Conservation (phyloP, 2,113 vertebrate genomes). For the Zingel zingel region DNA sequence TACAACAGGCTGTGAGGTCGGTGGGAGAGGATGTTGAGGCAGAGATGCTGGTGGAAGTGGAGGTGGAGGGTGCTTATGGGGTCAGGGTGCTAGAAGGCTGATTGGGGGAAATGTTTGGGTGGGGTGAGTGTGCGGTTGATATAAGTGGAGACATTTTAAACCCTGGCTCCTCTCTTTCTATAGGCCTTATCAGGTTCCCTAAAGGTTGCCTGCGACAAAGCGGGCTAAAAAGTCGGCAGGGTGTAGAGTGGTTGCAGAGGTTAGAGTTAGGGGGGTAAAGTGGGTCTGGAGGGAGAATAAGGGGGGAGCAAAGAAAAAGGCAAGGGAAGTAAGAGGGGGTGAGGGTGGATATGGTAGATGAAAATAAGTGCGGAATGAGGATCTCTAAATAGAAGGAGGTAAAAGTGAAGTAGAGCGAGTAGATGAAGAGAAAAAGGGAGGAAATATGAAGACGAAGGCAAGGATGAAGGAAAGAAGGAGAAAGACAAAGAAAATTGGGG, state of each 20-base stretch:
- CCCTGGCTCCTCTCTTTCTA: slow-evolving; percentile 61
- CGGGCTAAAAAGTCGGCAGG: slow-evolving; percentile 58
- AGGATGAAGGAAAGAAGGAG: background rate
- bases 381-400: background rate
- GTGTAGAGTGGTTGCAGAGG: slow-evolving; percentile 42
- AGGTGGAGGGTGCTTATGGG: slow-evolving; percentile 8
- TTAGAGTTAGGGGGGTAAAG: slow-evolving; percentile 29
- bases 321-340: background rate
- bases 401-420: background rate
- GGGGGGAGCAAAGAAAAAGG: slow-evolving; percentile 4
- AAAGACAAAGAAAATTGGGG: slow-evolving; percentile 21
- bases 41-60: slow-evolving; percentile 13
- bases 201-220: slow-evolving; percentile 74
- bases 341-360: background rate
- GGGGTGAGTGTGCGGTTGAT: slow-evolving; percentile 33
- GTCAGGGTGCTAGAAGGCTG: slow-evolving; percentile 28
- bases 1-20: background rate
- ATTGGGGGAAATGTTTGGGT: slow-evolving; percentile 39
- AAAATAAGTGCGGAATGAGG: slow-evolving; percentile 2
- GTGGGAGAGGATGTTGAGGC: background rate
- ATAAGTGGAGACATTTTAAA: slow-evolving; percentile 72
- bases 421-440: slow-evolving; percentile 4
- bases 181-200: slow-evolving; percentile 73
- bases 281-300: slow-evolving; percentile 21
- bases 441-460: background rate